Conservation (phyloP, 2,797 vertebrate genomes). For the Muscicapa comitata region DNA sequence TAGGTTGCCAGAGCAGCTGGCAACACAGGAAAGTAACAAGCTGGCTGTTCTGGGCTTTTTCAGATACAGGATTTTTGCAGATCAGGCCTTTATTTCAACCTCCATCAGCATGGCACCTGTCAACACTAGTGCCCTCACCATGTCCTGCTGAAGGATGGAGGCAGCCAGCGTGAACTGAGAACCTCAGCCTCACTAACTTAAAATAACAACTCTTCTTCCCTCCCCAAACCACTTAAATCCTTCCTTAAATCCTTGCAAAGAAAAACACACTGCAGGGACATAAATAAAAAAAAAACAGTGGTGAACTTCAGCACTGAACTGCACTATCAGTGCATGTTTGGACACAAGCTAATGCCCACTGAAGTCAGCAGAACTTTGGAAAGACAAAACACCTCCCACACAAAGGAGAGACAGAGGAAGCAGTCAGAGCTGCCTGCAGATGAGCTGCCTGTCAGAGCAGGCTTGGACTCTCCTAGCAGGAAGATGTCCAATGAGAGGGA, state of each 20-base stretch:
- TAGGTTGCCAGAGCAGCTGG: not conserved
- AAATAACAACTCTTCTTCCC: not conserved
- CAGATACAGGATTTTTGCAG: not conserved
- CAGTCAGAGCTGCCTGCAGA: constrained; percentile 54
- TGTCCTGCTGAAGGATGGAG: not conserved
- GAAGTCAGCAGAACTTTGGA: constrained; percentile 68
- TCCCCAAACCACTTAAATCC: not conserved
- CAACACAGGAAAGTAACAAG: not conserved
- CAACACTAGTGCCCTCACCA: not conserved
- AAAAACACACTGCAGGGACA: not conserved
- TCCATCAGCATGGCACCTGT: rapidly evolving
- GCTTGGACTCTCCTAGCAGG: constrained; percentile 48
- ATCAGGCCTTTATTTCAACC: not conserved
- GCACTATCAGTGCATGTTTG: constrained; percentile 45
- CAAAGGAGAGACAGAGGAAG: constrained; percentile 64
- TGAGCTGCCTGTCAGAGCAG: constrained; percentile 64
- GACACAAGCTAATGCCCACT: constrained; percentile 50
- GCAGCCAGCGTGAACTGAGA: not conserved
- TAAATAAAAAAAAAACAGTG: not conserved
- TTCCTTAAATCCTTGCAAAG: not conserved
- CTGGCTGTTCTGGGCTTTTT: not conserved
- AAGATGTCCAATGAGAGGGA: constrained; percentile 37
- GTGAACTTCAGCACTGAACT: not conserved
- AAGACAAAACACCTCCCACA: constrained; percentile 71
- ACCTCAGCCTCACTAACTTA: not conserved